Conservation (phyloP, 1,140 invertebrate species). For the Diachasmimorpha longicaudata region DNA sequence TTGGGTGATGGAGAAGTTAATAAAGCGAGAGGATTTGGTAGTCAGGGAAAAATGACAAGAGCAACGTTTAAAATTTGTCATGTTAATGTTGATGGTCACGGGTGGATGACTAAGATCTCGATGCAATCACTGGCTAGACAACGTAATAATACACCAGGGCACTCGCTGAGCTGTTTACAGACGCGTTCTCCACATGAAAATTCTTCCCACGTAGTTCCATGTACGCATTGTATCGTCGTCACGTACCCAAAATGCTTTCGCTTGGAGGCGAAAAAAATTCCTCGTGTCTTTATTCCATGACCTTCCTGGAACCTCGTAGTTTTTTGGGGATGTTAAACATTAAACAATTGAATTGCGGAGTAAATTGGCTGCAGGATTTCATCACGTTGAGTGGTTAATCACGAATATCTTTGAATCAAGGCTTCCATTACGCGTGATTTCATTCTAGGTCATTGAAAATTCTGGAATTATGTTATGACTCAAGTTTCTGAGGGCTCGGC, state of each 20-base stretch:
- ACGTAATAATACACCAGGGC: conserved; percentile 7
- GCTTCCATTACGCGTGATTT: too few relatives aligned
- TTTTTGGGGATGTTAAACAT: background rate
- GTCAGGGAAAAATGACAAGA: too few relatives aligned
- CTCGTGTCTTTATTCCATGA: background rate
- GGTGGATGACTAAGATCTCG: background rate
- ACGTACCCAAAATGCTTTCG: conserved; percentile 11
- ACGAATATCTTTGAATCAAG: too few relatives aligned
- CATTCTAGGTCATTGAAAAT: too few relatives aligned
- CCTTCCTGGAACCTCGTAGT: background rate
- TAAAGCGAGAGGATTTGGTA: too few relatives aligned
- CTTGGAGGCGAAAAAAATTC: background rate
- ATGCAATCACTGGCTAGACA: background rate
- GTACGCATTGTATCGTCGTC: conserved; percentile 5
- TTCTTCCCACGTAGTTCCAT: conserved; percentile 17
- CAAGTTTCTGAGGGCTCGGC: too few relatives aligned
- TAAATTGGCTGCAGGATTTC: too few relatives aligned
- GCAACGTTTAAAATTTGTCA: background rate
- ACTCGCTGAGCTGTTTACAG: background rate
- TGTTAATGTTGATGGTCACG: background rate
- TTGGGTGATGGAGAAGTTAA: background rate
- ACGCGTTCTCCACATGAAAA: background rate
- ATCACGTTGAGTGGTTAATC: too few relatives aligned
- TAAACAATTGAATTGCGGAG: too few relatives aligned
- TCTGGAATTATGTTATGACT: too few relatives aligned